Evolutionary conservation across 2,113 vertebrate genomes (phyloP).

Genomic region (Phoxinus phoxinus): DNA sequence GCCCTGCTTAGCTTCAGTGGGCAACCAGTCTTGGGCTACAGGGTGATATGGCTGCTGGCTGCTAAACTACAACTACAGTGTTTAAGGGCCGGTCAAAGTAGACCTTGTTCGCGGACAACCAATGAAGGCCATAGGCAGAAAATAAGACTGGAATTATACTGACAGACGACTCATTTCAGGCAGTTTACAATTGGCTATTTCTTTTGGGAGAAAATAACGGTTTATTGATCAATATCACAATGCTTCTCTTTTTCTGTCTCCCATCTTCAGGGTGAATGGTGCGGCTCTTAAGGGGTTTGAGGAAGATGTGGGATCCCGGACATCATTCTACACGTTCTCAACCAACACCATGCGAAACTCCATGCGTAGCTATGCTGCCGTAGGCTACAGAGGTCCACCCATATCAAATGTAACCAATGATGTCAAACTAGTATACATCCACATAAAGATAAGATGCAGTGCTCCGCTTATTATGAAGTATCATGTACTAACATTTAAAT

Average conservation of each 20-base stretch:
- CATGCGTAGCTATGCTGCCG: slow-evolving; percentile 61
- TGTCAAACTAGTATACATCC: not conserved
- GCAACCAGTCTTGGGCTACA: too few species aligned
- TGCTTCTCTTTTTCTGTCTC: not conserved
- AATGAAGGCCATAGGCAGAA: too few species aligned
- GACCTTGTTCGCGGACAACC: too few species aligned
- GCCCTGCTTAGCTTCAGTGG: too few species aligned
- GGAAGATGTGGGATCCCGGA: slow-evolving; percentile 78
- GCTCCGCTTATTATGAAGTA: not conserved
- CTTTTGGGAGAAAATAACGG: too few species aligned
- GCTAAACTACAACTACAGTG: too few species aligned
- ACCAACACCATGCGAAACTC: slow-evolving; percentile 83
- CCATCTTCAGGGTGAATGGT: slow-evolving; percentile 76
- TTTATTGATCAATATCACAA: not conserved
- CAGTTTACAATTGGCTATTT: too few species aligned
- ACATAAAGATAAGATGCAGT: not conserved
- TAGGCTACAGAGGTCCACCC: slow-evolving; percentile 70
- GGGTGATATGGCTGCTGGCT: too few species aligned
- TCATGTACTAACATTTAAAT: too few species aligned
- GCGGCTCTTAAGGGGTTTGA: slow-evolving; percentile 76
- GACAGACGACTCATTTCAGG: too few species aligned
- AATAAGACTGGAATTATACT: too few species aligned
- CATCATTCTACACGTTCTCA: slow-evolving; percentile 83
- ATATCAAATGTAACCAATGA: slow-evolving; percentile 60
- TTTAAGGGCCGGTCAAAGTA: too few species aligned